Evolutionary conservation across 2,797 vertebrate species (phyloP).

Genomic region (Dendrocincla fuliginosa): DNA sequence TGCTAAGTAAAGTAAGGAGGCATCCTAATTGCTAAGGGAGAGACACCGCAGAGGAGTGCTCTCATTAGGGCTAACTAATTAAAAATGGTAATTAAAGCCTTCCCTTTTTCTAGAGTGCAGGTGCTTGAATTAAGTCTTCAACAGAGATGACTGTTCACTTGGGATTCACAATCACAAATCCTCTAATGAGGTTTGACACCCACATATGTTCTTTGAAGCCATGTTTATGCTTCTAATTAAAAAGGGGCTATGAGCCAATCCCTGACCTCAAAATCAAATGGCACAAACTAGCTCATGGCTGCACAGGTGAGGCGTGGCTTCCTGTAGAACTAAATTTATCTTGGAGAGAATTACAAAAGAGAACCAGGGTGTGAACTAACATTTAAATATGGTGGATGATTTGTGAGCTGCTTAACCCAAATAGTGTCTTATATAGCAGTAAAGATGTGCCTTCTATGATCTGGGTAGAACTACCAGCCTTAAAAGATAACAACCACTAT

Average conservation of each 20-base stretch:
- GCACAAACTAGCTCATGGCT: neutral
- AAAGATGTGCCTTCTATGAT: neutral
- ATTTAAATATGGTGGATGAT: neutral
- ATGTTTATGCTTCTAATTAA: neutral
- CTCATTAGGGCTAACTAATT: neutral
- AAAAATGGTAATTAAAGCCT: conserved; percentile 22
- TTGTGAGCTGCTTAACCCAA: neutral
- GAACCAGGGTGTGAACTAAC: neutral
- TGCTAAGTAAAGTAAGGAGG: neutral
- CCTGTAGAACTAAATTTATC: neutral
- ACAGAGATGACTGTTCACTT: neutral
- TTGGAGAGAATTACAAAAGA: neutral
- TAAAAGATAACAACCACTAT: neutral
- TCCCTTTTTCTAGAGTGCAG: conserved; percentile 9
- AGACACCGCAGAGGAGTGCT: neutral
- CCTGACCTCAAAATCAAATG: neutral
- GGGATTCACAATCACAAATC: neutral
- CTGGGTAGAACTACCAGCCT: neutral
- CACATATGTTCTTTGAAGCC: conserved; percentile 31
- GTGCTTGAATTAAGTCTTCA: neutral
- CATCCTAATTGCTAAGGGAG: neutral
- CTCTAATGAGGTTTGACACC: conserved; percentile 15
- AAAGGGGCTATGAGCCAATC: neutral
- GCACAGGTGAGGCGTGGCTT: neutral
- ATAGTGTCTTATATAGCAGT: neutral